Evolutionary conservation across 1,140 invertebrate genomes (phyloP).

Genomic region (Nephila pilipes): DNA sequence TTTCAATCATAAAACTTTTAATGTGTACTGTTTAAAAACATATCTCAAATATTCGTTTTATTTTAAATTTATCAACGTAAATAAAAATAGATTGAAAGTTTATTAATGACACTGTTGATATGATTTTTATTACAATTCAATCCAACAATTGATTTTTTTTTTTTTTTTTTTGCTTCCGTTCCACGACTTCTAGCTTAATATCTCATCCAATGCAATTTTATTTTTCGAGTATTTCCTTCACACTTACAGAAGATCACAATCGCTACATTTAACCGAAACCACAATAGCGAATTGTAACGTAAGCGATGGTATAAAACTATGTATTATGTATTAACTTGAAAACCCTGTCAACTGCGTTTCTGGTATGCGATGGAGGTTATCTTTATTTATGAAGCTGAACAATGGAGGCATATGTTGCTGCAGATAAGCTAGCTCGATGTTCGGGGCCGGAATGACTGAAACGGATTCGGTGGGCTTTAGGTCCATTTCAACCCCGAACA

Average conservation of each 20-base stretch:
- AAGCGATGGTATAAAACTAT: conserved; percentile 6
- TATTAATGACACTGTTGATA: too few species aligned
- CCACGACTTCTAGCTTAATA: too few species aligned
- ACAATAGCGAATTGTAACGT: conserved; percentile 13
- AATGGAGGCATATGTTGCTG: conserved; percentile 63
- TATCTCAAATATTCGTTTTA: too few species aligned
- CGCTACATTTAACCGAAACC: neutral
- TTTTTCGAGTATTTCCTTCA: too few species aligned
- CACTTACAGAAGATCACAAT: neutral
- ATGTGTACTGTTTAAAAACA: too few species aligned
- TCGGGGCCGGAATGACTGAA: conserved; percentile 50
- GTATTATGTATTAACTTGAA: conserved; percentile 21
- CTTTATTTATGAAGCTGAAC: conserved; percentile 73
- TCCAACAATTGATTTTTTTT: too few species aligned
- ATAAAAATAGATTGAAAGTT: too few species aligned
- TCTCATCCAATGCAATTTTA: too few species aligned
- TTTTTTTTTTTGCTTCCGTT: too few species aligned
- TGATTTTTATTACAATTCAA: too few species aligned
- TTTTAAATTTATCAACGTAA: too few species aligned
- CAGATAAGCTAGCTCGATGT: conserved; percentile 60
- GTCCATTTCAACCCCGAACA: conserved; percentile 65
- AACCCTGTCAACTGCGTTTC: conserved; percentile 41
- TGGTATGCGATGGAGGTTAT: conserved; percentile 60
- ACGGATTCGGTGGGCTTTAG: conserved; percentile 66
- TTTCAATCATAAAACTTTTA: too few species aligned